Base-by-base conservation (phyloP, 1,140 invertebrate species). In the Aphidius ervi region DNA sequence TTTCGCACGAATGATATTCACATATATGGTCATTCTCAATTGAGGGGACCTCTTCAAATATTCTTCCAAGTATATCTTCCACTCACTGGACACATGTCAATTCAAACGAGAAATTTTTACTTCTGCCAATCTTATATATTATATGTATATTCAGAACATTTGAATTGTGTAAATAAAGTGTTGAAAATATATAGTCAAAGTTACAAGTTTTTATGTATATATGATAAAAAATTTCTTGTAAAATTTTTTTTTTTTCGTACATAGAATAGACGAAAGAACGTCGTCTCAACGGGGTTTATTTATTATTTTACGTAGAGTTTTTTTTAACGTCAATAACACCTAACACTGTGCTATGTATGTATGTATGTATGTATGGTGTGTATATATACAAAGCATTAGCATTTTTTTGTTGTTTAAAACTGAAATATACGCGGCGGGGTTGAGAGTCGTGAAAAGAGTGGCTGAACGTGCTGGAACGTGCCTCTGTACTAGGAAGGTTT, bases 351-450 rank as follows among this genome's bases (percentile, higher is more conserved):
- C 47, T 63, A 66, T 63, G 66, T 4, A 9, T 45, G 43, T 10
- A 10, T 45, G 43, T 10, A 10, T 45, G 7, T 45, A 9, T 2
- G 2, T 45, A 7, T 10, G 2, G 7, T 45, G 10, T 55, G 40
- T 46, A 56, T 56, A 43, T 56, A n/a, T 9, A 47, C 39, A 46
- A 20, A 7, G 69, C 71, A 78, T 78, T 78, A 77, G 73, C 74
- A 78, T 78, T 76, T 78, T 78, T 77, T 77, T 77, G 76, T 78
- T 78, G 76, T 78, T 78, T 77, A 78, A 77, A 78, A 78, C 77
- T 77, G 75, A 77, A 78, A 78, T 77, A 78, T 78, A 74, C 67
- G 68, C 50, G 5, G 1, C 4, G 50, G 66, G 65, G 46, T 42
- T 53, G 58, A 46, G 48, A 53, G 62, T 60, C 60, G 60, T 58